Base-by-base conservation (phyloP, 2,888 invertebrate species). In the Zonitis immaculata region DNA sequence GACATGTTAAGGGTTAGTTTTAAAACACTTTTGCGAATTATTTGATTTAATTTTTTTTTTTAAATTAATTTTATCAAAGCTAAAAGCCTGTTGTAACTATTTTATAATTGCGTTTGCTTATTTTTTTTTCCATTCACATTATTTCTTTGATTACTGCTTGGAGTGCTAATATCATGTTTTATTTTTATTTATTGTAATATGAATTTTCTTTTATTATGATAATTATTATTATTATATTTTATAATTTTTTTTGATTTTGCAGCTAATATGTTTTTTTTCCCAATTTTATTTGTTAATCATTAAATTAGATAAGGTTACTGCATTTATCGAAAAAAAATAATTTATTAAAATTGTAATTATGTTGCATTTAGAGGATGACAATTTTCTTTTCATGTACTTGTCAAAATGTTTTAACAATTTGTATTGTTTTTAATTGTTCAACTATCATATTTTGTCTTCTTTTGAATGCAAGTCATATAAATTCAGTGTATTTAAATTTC, bases 161-260 rank as follows among this genome's bases (percentile, higher is more conserved):
- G 76, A 76, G 75, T 76, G 76, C 76, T 76, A 76, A 76, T 76
- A 76, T 75, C 65, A 58, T 66, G 57, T 66, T 47, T 54, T 22
- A 9, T 14, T n/a, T 26, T 14, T 46, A 49, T 55, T 52, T 57
- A 50, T 61, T 53, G 54, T 62, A 59, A 58, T 61, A 56, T 58
- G 51, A 35, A 14, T 30, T 49, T 47, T 52, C 44, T 28, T 25
- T 43, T 49, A 18, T 47, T 47, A 32, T 12, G 26, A 52, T 22
- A 3, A 22, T 22, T 22, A 22, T 22, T 5, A 22, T 22, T 22
- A 22, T 22, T 22, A 22, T 22, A 22, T 22, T 22, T 22, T 22
- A 49, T 54, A 18, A 25, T 18, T 54, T n/a, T 57, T 52, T 28
- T 55, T 59, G 58, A 56, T 64, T 54, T 57, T 58, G 60, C 61